Evolutionary conservation across 2,113 vertebrate species (phyloP).

Genomic region (Spea multiplicata): DNA sequence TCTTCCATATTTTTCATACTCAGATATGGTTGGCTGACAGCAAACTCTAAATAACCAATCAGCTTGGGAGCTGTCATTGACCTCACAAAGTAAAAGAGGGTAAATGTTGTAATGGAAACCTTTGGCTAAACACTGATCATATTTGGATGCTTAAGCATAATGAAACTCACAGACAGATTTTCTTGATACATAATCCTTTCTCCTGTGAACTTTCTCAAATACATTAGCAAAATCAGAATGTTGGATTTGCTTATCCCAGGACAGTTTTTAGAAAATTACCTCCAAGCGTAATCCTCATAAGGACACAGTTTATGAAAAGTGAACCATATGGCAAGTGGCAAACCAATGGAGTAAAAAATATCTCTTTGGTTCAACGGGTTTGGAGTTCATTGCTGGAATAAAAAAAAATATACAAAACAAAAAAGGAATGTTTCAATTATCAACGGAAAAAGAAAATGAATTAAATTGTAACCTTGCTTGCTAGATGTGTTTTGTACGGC

Average conservation of each 20-base stretch:
- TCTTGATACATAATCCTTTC: conserved; percentile 85
- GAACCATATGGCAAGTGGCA: conserved; percentile 74
- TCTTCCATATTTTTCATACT: too few species aligned
- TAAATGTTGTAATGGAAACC: conserved; percentile 77
- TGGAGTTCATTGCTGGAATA: conserved; percentile 55
- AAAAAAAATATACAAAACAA: conserved; percentile 33
- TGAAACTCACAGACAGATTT: conserved; percentile 74
- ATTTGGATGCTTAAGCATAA: conserved; percentile 68
- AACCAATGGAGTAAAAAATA: conserved; percentile 58
- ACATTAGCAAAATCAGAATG: conserved; percentile 78
- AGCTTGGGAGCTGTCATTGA: conserved; percentile 75
- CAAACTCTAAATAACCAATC: conserved; percentile 76
- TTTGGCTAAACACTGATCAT: conserved; percentile 64
- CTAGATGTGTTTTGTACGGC: neutral
- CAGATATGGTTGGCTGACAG: conserved; percentile 63
- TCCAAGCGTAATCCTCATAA: conserved; percentile 77
- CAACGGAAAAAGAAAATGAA: neutral
- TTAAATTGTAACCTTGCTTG: neutral
- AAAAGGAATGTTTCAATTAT: conserved; percentile 8
- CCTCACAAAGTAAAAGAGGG: conserved; percentile 68
- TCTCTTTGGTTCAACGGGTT: conserved; percentile 57
- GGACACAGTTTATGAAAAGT: conserved; percentile 65
- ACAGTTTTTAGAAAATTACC: conserved; percentile 86
- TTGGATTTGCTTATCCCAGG: conserved; percentile 84
- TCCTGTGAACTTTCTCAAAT: conserved; percentile 77